Evolutionary conservation across 1,140 invertebrate genomes (phyloP).

Genomic region (Drosophila persimilis): DNA sequence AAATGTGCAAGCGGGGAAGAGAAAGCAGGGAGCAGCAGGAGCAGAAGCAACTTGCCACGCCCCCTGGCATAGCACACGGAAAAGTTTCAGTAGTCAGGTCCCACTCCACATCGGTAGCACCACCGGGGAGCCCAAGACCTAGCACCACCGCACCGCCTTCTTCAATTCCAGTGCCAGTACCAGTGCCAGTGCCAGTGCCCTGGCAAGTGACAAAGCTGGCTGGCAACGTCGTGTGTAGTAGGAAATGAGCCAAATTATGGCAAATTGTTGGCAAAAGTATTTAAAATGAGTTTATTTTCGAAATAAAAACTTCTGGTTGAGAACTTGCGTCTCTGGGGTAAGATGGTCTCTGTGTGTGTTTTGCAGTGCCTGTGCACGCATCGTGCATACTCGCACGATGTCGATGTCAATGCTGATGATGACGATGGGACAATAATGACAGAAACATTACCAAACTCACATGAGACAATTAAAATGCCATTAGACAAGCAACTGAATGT

Average conservation of each 20-base stretch:
- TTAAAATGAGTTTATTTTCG: slow-evolving; percentile 80
- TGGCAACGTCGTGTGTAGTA: slow-evolving; percentile 63
- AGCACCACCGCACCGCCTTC: neutral
- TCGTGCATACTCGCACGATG: neutral
- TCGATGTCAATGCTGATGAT: slow-evolving; percentile 9
- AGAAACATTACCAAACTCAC: slow-evolving; percentile 21
- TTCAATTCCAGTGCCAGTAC: too few species aligned
- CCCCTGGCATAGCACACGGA: slow-evolving; percentile 35
- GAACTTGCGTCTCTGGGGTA: slow-evolving; percentile 27
- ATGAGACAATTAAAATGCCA: slow-evolving; percentile 73
- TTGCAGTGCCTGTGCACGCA: too few species aligned
- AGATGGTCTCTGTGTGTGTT: neutral
- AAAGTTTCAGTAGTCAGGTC: slow-evolving; percentile 45
- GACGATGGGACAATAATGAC: neutral
- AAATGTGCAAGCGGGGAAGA: slow-evolving; percentile 48
- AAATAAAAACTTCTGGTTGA: slow-evolving; percentile 59
- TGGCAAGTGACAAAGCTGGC: slow-evolving; percentile 62
- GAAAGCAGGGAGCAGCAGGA: neutral
- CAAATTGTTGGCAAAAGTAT: slow-evolving; percentile 80
- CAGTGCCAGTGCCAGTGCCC: neutral
- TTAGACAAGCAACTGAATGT: slow-evolving; percentile 61
- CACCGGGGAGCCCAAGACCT: too few species aligned
- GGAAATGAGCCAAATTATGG: slow-evolving; percentile 81
- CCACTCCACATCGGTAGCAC: neutral
- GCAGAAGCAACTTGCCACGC: slow-evolving; percentile 24